A percentile compares a stretch with the other conserved stretches of the same genome.
Conservation (phyloP, 2,113 vertebrate species). For the Beaufortia kweichowensis region DNA sequence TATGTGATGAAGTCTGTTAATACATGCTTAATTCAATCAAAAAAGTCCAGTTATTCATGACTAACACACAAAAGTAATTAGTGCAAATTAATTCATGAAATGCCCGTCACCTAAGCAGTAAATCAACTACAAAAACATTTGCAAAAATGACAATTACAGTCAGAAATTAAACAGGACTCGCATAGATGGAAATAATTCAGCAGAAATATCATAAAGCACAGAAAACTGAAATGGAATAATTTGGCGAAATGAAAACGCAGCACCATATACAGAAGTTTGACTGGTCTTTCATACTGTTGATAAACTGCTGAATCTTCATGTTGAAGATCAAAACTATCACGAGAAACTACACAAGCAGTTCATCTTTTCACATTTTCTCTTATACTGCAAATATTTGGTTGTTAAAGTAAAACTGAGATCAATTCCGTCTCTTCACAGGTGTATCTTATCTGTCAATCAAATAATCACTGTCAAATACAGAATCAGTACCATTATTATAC, state of each 20-base stretch:
- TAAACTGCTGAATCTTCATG: background rate
- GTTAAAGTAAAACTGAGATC: background rate
- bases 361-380: background rate
- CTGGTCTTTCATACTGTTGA: background rate
- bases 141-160: background rate
- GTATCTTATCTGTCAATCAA: no score
- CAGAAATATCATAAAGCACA: background rate
- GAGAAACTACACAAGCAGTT: background rate
- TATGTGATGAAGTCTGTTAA: background rate
- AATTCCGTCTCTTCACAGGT: no score
- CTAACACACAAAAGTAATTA: background rate
- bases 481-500: background rate
- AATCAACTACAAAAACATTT: background rate
- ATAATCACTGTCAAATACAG: background rate
- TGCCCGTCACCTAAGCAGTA: no score
- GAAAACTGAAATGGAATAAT: background rate
- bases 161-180: background rate
- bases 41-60: background rate
- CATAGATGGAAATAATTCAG: no score
- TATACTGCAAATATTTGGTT: background rate
- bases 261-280: background rate
- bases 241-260: background rate
- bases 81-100: conserved; percentile 10
- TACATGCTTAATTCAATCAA: background rate
- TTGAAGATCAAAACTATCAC: no score